Evolutionary conservation across 2,888 invertebrate genomes (phyloP).

Genomic region (Drosophila formosana): DNA sequence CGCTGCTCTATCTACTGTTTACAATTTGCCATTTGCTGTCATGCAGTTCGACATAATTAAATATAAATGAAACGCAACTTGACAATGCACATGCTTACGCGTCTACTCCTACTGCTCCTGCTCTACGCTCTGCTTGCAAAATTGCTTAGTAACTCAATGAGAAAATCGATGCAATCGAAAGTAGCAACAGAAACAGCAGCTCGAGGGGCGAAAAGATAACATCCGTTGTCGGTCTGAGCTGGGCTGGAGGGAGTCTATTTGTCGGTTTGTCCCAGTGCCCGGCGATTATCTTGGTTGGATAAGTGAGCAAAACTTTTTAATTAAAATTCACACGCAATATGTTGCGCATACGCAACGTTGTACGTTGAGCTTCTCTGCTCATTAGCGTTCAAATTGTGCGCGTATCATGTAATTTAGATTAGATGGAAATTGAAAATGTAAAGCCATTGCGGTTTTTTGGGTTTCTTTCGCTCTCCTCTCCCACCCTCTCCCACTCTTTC

Average conservation of each 20-base stretch:
- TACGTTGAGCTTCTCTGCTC: constrained; percentile 49
- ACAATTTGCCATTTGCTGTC: constrained; percentile 40
- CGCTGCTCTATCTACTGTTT: constrained; percentile 21
- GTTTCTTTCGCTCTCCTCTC: constrained; percentile 3
- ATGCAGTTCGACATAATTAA: constrained; percentile 60
- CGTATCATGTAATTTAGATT: constrained; percentile 80
- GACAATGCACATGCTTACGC: constrained; percentile 42
- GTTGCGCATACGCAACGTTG: constrained; percentile 77
- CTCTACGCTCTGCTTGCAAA: constrained; percentile 6
- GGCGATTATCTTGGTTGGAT: constrained; percentile 69
- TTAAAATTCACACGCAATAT: constrained; percentile 81
- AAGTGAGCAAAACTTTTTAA: constrained; percentile 78
- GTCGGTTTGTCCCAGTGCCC: constrained; percentile 13
- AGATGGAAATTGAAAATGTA: constrained; percentile 75
- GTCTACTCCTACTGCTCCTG: constrained; percentile 14
- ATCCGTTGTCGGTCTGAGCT: constrained; percentile 41
- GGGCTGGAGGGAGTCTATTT: constrained; percentile 7
- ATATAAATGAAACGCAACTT: constrained; percentile 66
- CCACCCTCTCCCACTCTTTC: neutral
- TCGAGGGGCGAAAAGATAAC: constrained; percentile 32
- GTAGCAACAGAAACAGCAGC: constrained; percentile 33
- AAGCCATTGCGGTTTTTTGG: constrained; percentile 64
- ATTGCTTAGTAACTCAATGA: constrained; percentile 37
- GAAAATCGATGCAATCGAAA: constrained; percentile 78
- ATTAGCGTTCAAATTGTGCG: constrained; percentile 81